phyloP scores from a whole-genome alignment of 2,888 invertebrate species.

The Bugulina stolonifera region DNA sequence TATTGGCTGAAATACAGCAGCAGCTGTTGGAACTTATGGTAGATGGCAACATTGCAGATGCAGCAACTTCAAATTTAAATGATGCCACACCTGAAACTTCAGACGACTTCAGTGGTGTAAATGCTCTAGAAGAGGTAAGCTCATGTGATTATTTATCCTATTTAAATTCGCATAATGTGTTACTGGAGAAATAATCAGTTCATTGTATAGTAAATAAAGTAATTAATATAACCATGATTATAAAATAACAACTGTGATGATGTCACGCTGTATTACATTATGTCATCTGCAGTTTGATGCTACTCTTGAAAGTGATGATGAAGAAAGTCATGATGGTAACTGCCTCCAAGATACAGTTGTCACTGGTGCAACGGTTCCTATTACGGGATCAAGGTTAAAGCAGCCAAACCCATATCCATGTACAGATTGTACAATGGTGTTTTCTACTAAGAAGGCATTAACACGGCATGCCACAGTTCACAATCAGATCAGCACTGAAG shows the following conservation, averaged over 20 bases:
- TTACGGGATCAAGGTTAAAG: not conserved
- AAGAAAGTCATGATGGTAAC: not conserved
- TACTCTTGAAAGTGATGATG: not conserved
- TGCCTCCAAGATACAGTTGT: not conserved
- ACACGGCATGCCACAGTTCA: not conserved
- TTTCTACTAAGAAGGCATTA: slow-evolving; percentile 21
- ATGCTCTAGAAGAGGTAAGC: too few species aligned
- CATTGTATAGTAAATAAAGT: too few species aligned
- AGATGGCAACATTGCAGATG: not conserved
- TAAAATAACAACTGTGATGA: too few species aligned
- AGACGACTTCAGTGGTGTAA: too few species aligned
- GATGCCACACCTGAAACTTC: not conserved
- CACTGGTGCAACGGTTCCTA: slow-evolving; percentile 8
- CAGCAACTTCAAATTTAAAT: not conserved
- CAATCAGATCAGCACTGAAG: not conserved
- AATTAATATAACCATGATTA: too few species aligned
- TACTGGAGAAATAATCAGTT: too few species aligned
- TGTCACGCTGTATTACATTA: too few species aligned
- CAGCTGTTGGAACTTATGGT: slow-evolving; percentile 17
- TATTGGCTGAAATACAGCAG: slow-evolving; percentile 18
- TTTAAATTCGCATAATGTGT: too few species aligned
- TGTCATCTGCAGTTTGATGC: not conserved
- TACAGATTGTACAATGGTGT: not conserved
- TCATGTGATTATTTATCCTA: too few species aligned
- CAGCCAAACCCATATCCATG: slow-evolving; percentile 10